phyloP scores from a whole-genome alignment of 2,113 vertebrate genomes.

The Callipepla californica region DNA sequence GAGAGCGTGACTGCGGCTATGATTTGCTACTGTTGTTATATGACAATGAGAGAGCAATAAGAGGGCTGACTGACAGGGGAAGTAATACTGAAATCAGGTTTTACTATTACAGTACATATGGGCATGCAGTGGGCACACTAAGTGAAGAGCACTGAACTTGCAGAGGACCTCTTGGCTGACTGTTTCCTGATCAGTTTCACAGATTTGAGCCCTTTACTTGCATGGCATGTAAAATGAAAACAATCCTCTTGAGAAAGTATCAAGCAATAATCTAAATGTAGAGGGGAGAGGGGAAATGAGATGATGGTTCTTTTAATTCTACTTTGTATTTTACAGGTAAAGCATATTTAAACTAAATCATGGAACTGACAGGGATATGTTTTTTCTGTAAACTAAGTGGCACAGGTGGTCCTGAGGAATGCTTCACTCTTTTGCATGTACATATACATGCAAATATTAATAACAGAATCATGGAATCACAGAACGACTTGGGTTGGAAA shows the following conservation, averaged over 20 bases:
- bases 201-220: neutral
- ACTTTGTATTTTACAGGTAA: neutral
- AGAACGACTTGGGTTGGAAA: no score
- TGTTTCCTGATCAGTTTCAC: neutral
- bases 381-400: neutral
- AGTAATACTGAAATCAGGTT: neutral
- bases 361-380: neutral
- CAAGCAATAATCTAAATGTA: neutral
- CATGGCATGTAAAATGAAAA: no score
- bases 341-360: neutral
- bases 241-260: neutral
- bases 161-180: neutral
- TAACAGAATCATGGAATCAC: no score
- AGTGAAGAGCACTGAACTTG: neutral
- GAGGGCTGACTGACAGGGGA: neutral
- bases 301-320: neutral
- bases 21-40: neutral
- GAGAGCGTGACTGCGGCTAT: neutral
- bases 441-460: neutral
- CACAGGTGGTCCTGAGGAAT: neutral
- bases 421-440: neutral
- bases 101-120: neutral
- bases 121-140: neutral
- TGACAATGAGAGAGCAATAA: neutral
- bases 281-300: neutral